Conservation (phyloP, 2,113 vertebrate species). For the Burhinus oedicnemus region DNA sequence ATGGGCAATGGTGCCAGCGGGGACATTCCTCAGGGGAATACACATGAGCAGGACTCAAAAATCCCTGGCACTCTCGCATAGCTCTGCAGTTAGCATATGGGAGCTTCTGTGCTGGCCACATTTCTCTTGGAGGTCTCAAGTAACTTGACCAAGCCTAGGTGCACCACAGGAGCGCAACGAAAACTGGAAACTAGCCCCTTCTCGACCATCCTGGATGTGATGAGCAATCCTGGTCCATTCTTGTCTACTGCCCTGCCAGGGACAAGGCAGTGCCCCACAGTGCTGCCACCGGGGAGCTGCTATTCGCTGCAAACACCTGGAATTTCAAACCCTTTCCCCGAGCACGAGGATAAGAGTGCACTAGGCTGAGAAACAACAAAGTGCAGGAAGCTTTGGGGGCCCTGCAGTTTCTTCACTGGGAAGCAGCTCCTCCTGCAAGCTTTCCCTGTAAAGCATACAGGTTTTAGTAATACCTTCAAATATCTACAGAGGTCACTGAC, state of each 20-base stretch:
- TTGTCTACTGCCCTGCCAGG: too few species aligned
- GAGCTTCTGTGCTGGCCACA: not conserved
- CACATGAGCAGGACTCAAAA: not conserved
- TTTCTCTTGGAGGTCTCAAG: not conserved
- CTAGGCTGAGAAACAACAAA: not conserved
- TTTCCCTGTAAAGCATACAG: not conserved
- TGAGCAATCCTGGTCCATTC: not conserved
- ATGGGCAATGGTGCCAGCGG: not conserved
- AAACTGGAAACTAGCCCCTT: not conserved
- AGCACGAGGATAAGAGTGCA: not conserved
- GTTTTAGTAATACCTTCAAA: not conserved
- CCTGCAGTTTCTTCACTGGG: not conserved
- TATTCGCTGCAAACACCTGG: not conserved
- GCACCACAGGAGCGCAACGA: not conserved
- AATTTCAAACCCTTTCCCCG: not conserved
- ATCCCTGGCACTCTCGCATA: too few species aligned
- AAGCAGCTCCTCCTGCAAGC: not conserved
- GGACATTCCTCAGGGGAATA: not conserved
- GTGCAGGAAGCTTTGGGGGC: not conserved
- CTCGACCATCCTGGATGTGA: rapidly evolving
- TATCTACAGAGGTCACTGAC: not conserved
- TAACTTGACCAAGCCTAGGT: not conserved
- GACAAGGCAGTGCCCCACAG: not conserved
- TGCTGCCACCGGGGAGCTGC: not conserved
- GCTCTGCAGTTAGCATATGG: not conserved